phyloP scores from a whole-genome alignment of 2,113 vertebrate genomes.

The Nothobranchius furzeri region DNA sequence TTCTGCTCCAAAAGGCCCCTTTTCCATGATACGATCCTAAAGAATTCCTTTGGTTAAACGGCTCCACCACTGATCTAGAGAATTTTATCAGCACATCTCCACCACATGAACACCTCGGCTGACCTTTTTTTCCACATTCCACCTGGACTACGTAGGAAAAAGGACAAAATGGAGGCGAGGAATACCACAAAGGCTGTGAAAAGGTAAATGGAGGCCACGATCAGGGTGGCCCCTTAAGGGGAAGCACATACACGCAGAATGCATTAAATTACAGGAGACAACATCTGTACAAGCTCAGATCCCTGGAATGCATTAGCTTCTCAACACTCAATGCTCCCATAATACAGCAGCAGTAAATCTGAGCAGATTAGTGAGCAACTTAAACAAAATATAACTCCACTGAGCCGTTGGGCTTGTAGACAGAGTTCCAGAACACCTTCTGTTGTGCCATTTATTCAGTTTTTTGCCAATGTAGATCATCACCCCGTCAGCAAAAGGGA shows the following conservation, averaged over 20 bases:
- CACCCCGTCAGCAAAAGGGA: not conserved
- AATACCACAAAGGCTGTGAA: conserved; percentile 5
- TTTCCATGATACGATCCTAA: conserved; percentile 58
- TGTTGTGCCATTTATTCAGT: not conserved
- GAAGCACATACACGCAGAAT: conserved; percentile 62
- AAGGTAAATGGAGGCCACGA: conserved; percentile 34
- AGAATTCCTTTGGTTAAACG: conserved; percentile 51
- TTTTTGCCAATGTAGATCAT: not conserved
- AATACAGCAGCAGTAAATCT: conserved; percentile 35
- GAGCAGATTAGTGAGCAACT: conserved; percentile 24
- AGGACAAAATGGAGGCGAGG: conserved; percentile 7
- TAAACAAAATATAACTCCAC: conserved; percentile 24
- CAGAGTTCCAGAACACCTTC: not conserved
- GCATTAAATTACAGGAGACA: conserved; percentile 67
- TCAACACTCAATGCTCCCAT: conserved; percentile 27
- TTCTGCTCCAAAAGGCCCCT: conserved; percentile 51
- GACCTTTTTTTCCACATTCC: conserved; percentile 31
- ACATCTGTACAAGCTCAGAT: conserved; percentile 67
- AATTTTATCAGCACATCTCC: conserved; percentile 50
- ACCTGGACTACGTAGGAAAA: conserved; percentile 21
- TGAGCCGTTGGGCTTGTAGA: not conserved
- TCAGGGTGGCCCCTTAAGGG: conserved; percentile 66
- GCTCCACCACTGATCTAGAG: conserved; percentile 39
- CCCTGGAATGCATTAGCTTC: conserved; percentile 66
- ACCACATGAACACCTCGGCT: conserved; percentile 43